These are phyloP conservation scores for Uropsilus gracilis DNA, from an alignment of 2,113 vertebrate species.

Conservation along the genomic window DNA sequence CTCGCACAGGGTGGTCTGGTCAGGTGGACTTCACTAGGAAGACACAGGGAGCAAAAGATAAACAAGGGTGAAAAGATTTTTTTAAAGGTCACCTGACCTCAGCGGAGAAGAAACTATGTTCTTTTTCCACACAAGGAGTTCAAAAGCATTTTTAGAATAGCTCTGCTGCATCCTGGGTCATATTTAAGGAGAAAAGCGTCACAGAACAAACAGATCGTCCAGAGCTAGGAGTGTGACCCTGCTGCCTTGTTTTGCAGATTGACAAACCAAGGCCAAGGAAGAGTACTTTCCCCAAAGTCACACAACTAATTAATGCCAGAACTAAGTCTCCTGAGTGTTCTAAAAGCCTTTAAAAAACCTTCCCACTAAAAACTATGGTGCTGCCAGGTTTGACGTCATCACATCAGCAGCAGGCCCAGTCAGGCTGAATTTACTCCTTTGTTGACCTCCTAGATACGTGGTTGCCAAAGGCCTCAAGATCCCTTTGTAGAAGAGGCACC, in stretches of 20 bases:
- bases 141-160: slow-evolving; percentile 46
- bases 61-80: neutral
- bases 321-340: slow-evolving; percentile 24
- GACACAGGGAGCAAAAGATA: neutral
- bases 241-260: neutral
- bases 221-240: neutral
- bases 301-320: slow-evolving; percentile 54
- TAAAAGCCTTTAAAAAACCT: slow-evolving; percentile 55
- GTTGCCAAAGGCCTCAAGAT: slow-evolving; percentile 69
- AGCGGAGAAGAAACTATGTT: neutral
- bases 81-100: neutral
- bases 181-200: neutral
- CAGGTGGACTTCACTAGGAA: neutral
- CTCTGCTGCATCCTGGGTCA: neutral
- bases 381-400: slow-evolving; percentile 57
- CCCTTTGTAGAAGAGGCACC: slow-evolving; percentile 49
- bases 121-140: neutral
- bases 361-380: slow-evolving; percentile 22
- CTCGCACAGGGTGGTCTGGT: neutral
- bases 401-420: slow-evolving; percentile 30
- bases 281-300: slow-evolving; percentile 41
- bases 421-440: slow-evolving; percentile 62
- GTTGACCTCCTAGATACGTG: slow-evolving; percentile 60
- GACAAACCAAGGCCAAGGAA: slow-evolving; percentile 48
- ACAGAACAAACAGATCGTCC: neutral